These are phyloP conservation scores for Megaceryle maxima DNA, from an alignment of 2,113 vertebrate species.

Conservation along the genomic window DNA sequence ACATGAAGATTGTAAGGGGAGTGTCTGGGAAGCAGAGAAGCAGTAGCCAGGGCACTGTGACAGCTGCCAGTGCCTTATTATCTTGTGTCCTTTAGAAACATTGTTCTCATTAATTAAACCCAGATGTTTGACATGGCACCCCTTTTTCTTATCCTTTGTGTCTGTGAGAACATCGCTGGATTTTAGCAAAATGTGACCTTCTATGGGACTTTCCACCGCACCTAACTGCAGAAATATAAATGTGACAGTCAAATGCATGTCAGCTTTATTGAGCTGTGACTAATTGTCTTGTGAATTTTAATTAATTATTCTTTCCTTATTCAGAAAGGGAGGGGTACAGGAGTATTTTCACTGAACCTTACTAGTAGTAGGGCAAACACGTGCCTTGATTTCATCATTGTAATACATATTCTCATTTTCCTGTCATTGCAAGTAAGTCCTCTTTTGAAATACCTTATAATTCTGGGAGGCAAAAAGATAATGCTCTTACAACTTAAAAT, in stretches of 20 bases:
- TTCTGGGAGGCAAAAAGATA: rapidly evolving
- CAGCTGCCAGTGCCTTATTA: neutral
- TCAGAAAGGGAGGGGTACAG: neutral
- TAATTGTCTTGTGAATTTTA: neutral
- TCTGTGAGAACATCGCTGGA: neutral
- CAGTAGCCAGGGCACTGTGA: neutral
- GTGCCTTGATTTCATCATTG: neutral
- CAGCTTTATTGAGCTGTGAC: neutral
- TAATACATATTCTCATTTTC: neutral
- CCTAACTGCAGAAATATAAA: neutral
- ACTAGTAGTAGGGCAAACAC: neutral
- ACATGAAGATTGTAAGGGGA: neutral
- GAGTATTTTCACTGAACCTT: neutral
- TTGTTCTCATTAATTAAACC: neutral
- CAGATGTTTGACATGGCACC: neutral
- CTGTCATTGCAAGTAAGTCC: neutral
- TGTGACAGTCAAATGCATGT: neutral
- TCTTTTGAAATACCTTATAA: neutral
- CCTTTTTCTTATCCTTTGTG: neutral
- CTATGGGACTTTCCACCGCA: neutral
- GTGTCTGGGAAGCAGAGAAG: neutral
- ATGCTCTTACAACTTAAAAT: neutral
- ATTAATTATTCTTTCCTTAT: neutral
- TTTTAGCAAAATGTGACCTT: neutral
- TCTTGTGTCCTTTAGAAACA: neutral